These are phyloP conservation scores for Aphis craccivora DNA, from an alignment of 1,140 invertebrate species.

Conservation along the genomic window DNA sequence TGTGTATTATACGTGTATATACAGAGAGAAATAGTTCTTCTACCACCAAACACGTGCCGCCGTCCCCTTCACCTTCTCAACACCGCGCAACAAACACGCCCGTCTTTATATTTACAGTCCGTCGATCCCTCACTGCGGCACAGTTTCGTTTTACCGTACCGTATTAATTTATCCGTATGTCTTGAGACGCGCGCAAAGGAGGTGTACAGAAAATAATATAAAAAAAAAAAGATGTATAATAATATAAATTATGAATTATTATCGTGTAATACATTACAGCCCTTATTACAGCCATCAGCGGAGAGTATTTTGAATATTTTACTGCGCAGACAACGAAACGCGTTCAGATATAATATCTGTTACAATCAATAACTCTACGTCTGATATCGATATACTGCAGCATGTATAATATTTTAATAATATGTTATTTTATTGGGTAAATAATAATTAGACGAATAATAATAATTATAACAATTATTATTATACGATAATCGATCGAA, in stretches of 20 bases:
- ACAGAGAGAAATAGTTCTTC: background rate
- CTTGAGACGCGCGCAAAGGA: background rate
- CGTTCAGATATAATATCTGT: background rate
- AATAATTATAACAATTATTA: background rate
- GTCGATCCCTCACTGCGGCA: background rate
- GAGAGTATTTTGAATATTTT: background rate
- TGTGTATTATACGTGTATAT: background rate
- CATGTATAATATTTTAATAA: background rate
- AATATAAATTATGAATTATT: background rate
- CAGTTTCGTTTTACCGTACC: background rate
- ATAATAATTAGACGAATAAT: background rate
- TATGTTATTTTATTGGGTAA: background rate
- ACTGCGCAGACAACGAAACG: background rate
- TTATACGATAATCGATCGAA: background rate
- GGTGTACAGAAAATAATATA: background rate
- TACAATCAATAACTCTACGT: background rate
- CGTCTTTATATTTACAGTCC: background rate
- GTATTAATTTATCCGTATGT: background rate
- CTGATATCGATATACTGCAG: background rate
- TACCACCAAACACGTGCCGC: conserved; percentile 32
- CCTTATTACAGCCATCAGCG: background rate
- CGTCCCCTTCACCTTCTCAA: background rate
- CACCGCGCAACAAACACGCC: background rate
- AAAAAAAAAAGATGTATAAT: background rate
- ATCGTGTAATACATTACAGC: background rate